Evolutionary conservation across 2,113 vertebrate species (phyloP), one percentile per base, ranked within the genome.

Genomic region (Oncorhynchus masou): DNA sequence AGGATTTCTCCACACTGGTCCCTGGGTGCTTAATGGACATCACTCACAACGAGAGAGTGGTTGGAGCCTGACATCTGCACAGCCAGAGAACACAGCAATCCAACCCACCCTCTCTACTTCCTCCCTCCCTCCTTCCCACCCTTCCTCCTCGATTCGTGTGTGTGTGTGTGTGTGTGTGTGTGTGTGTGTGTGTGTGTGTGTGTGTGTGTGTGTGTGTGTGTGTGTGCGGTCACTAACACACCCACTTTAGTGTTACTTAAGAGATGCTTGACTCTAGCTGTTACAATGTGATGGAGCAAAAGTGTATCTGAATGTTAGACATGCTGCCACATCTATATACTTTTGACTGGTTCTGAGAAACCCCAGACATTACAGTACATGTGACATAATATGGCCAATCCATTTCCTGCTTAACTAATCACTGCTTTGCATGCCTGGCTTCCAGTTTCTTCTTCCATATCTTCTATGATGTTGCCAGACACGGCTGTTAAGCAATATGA

Each of bases 1-100:
- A 34, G 45, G 24, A 27, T 54, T 19, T 67, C 5, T 68, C 51
- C 57, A 15, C 24, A 11, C 25, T 16, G 57, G 57, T 62, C 25
- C 71, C 71, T 1, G 48, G 67, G 65, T 79, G 62, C 51, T 19
- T 68, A 72, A 24, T 34, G 12, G 73, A 67, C 16, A 71, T 45
- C 39, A 45, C 39, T 74, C 75, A 65, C 71, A 31, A 31, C 25
- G 64, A 75, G 16, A n/a, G 48, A 68, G 45, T 19, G 70, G 24
- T 29, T 59, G 24, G 70, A 45, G 16, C 7, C 48, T 71, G n/a
- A 57, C 70, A 59, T 71, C 49, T 71, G 70, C 31, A 57, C 15
- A 5, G 6, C 34, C 34, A 45, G 9, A 39, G 67, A 45, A 34
- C 66, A 65, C 19, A 67, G 27, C 65, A 31, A 57, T 3, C 54